Evolutionary conservation across 2,888 invertebrate species (phyloP).

Genomic region (Mactromeris polynyma): DNA sequence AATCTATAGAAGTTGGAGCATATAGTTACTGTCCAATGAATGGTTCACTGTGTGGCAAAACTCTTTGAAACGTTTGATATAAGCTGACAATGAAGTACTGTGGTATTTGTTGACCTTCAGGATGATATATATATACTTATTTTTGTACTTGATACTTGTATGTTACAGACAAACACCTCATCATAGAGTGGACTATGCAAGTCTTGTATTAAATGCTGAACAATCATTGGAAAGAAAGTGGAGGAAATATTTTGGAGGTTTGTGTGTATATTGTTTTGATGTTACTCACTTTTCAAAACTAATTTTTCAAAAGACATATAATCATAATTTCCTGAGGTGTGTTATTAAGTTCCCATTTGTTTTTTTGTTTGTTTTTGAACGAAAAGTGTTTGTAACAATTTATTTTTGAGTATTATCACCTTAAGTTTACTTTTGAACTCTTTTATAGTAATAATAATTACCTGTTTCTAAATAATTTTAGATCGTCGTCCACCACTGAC

Average conservation of each 20-base stretch:
- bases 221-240: slow-evolving; percentile 85
- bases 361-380: neutral
- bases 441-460: neutral
- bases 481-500: slow-evolving; percentile 76
- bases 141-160: neutral
- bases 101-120: too few relatives aligned
- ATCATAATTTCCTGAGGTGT: neutral
- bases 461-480: slow-evolving; percentile 17
- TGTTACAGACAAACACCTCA: slow-evolving; percentile 72
- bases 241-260: slow-evolving; percentile 86
- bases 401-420: too few relatives aligned
- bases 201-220: slow-evolving; percentile 83
- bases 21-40: too few relatives aligned
- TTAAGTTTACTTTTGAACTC: neutral
- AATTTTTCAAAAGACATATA: too few relatives aligned
- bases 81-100: too few relatives aligned
- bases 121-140: neutral
- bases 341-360: neutral
- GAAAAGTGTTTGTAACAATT: too few relatives aligned
- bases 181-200: slow-evolving; percentile 78
- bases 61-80: too few relatives aligned
- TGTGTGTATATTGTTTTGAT: neutral
- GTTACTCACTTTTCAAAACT: neutral
- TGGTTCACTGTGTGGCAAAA: too few relatives aligned
- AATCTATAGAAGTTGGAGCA: too few relatives aligned